phyloP scores from a whole-genome alignment of 2,113 vertebrate genomes.

The Numida meleagris region DNA sequence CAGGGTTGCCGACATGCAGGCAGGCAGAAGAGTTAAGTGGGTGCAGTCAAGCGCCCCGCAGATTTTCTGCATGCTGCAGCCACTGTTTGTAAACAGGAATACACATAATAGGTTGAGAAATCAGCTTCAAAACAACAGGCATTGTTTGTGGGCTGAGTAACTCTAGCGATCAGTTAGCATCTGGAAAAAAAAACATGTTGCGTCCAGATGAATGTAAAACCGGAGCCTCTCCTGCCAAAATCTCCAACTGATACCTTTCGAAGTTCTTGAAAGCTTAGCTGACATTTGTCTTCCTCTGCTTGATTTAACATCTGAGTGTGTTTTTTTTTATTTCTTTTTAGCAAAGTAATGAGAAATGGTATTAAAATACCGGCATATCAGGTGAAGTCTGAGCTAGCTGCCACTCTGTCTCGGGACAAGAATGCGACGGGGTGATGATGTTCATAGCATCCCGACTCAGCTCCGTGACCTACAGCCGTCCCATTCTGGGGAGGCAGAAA shows the following conservation, averaged over 20 bases:
- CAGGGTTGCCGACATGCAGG: neutral
- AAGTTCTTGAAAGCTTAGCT: neutral
- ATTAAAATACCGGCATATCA: neutral
- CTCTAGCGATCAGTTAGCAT: slow-evolving; percentile 36
- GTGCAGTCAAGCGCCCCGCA: neutral
- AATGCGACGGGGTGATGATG: neutral
- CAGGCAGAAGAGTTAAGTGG: neutral
- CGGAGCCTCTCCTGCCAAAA: slow-evolving; percentile 15
- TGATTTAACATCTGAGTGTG: neutral
- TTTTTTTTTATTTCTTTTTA: neutral
- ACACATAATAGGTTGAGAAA: slow-evolving; percentile 65
- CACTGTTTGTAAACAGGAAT: slow-evolving; percentile 65
- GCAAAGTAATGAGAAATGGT: neutral
- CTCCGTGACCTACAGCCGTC: rapidly evolving
- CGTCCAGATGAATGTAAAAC: slow-evolving; percentile 59
- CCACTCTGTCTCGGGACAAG: neutral
- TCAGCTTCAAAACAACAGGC: slow-evolving; percentile 64
- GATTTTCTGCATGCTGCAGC: slow-evolving; percentile 39
- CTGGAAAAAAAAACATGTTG: slow-evolving; percentile 41
- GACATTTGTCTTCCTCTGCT: neutral
- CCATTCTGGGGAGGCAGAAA: neutral
- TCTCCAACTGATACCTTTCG: slow-evolving; percentile 39
- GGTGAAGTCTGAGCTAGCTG: neutral
- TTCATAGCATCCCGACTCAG: rapidly evolving
- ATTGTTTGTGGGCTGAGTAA: slow-evolving; percentile 69